Evolutionary conservation across 2,888 invertebrate genomes (phyloP), one percentile per base, ranked within the genome.

Genomic region (Papilio protenor): DNA sequence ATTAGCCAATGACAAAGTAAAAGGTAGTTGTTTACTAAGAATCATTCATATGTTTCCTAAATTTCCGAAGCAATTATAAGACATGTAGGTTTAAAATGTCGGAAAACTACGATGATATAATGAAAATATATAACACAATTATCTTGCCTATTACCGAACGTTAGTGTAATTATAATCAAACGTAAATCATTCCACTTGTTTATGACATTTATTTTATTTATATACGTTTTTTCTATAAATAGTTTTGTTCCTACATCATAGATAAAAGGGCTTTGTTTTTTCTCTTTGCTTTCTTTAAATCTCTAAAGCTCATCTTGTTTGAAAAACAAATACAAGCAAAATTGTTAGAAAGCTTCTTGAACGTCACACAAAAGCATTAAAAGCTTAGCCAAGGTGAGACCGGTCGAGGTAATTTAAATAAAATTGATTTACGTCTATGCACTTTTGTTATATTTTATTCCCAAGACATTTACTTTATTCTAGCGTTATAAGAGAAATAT

Each of bases 221-320:
- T 33, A 1, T 16, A 10, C 3, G 1, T 18, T 66, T 16, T 40
- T 66, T 16, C 11, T 66, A n/a, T 45, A 12, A n/a, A 66, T 64
- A 10, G 18, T 16, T 40, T 64, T 64, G 10, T 40, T 27, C 27
- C 33, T 61, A 40, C 64, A 64, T 33, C 40, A 6, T 33, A 33
- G 10, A 18, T 40, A 40, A 18, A 64, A 40, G 33, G 12, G n/a
- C 40, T 66, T 66, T 45, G n/a, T n/a, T n/a, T 40, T 66, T 3
- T 40, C 12, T 40, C 40, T 66, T 70, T 76, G 75, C 70, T 76
- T 76, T 57, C 33, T 70, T 57, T 69, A 21, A 40, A 57, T 69
- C 14, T 57, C 47, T 76, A 45, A 57, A 70, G 57, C 45, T 27
- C 45, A 45, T 70, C 57, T 23, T 49, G 49, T 40, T 55, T 16